Conservation (phyloP, 1,140 invertebrate genomes). For the Solenopsis invicta region DNA sequence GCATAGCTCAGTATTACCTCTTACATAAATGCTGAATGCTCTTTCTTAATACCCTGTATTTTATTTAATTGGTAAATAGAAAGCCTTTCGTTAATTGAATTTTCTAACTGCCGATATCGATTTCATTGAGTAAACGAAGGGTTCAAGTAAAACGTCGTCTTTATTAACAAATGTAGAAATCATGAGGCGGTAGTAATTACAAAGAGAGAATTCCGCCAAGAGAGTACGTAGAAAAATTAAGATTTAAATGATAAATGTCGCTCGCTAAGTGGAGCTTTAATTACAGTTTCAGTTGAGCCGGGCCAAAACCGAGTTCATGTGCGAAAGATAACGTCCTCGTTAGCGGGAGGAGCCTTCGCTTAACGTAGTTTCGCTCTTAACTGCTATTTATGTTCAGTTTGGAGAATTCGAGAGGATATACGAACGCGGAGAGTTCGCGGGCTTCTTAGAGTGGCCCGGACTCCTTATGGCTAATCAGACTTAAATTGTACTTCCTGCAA, state of each 20-base stretch:
- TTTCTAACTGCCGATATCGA: not conserved
- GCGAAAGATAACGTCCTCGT: conserved; percentile 58
- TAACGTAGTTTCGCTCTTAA: conserved; percentile 63
- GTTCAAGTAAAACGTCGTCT: not conserved
- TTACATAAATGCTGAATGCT: no score
- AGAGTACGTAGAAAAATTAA: conserved; percentile 51
- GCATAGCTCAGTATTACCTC: no score
- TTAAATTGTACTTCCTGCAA: conserved; percentile 59
- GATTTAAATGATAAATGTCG: conserved; percentile 58
- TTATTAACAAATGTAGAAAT: conserved; percentile 24
- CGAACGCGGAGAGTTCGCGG: conserved; percentile 44
- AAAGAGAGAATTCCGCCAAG: conserved; percentile 30
- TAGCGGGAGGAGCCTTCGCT: conserved; percentile 49
- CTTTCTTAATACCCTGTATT: no score
- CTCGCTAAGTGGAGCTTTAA: conserved; percentile 57
- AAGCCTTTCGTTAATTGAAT: not conserved
- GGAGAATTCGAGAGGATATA: conserved; percentile 63
- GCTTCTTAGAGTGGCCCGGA: conserved; percentile 46
- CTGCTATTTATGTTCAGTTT: conserved; percentile 65
- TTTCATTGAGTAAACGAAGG: not conserved
- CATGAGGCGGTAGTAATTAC: conserved; percentile 29
- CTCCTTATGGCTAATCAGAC: conserved; percentile 58
- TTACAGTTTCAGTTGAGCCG: conserved; percentile 48
- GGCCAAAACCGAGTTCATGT: conserved; percentile 60
- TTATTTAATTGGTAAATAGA: not conserved